Conservation (phyloP, 1,140 invertebrate genomes). For the Drosophila eugracilis region DNA sequence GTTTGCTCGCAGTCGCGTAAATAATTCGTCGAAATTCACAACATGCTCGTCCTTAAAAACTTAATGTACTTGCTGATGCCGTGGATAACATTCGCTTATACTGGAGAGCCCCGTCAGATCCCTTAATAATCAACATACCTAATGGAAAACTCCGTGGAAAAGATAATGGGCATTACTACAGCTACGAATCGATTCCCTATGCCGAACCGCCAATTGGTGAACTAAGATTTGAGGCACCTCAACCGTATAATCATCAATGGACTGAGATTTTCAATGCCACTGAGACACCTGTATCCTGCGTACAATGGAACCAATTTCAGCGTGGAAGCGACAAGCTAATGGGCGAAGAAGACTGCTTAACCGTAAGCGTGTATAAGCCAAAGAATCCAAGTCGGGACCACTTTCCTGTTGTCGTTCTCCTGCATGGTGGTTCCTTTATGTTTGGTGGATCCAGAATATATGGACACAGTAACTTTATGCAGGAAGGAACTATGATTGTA, state of each 20-base stretch:
- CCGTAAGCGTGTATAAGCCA: slow-evolving; percentile 81
- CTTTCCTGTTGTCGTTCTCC: slow-evolving; percentile 85
- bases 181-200: slow-evolving; percentile 85
- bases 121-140: slow-evolving; percentile 13
- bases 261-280: slow-evolving; percentile 48
- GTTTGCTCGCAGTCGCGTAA: slow-evolving; percentile 12
- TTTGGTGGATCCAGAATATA: slow-evolving; percentile 85
- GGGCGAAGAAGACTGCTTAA: slow-evolving; percentile 84
- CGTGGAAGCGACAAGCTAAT: slow-evolving; percentile 1
- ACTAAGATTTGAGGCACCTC: slow-evolving; percentile 80
- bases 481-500: slow-evolving; percentile 86
- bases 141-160: slow-evolving; percentile 85
- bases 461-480: slow-evolving; percentile 87
- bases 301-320: slow-evolving; percentile 64
- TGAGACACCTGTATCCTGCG: slow-evolving; percentile 29
- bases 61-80: background rate
- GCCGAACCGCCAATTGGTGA: slow-evolving; percentile 85
- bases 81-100: background rate
- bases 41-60: background rate
- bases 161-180: slow-evolving; percentile 84
- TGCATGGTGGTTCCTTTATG: slow-evolving; percentile 86
- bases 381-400: slow-evolving; percentile 36
- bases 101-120: background rate
- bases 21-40: background rate
- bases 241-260: slow-evolving; percentile 41